Evolutionary conservation across 2,797 vertebrate species (phyloP).

Genomic region (Setipinna tenuifilis): DNA sequence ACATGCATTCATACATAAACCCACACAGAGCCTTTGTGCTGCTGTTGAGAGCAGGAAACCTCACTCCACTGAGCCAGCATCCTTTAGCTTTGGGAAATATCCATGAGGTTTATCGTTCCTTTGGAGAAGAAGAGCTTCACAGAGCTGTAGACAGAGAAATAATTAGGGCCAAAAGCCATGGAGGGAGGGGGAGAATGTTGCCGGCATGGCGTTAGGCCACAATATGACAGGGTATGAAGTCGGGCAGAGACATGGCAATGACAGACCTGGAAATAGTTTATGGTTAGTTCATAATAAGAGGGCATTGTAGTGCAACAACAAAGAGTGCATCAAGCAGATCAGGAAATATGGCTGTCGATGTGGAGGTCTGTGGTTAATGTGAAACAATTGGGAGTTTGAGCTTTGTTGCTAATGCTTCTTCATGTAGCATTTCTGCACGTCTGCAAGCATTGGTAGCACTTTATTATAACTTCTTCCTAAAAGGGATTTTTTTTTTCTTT

Average conservation of each 20-base stretch:
- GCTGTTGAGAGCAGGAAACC: constrained; percentile 6
- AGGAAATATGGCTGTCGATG: neutral
- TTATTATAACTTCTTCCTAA: too few species aligned
- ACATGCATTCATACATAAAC: neutral
- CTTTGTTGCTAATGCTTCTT: neutral
- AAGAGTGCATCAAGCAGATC: neutral
- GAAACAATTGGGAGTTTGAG: neutral
- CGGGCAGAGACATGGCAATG: constrained; percentile 3
- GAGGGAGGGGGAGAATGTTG: constrained; percentile 15
- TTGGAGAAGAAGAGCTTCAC: neutral
- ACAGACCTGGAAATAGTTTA: constrained; percentile 1
- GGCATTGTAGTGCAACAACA: neutral
- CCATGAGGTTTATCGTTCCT: neutral
- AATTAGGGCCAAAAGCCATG: neutral
- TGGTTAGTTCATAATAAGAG: neutral
- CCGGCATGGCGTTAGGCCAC: neutral
- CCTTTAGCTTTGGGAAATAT: neutral
- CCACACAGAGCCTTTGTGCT: constrained; percentile 21
- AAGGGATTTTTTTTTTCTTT: too few species aligned
- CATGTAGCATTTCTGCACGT: neutral
- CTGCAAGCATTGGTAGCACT: too few species aligned
- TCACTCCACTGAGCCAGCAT: constrained; percentile 2
- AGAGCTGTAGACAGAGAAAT: neutral
- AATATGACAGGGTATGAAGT: neutral
- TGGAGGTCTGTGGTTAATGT: neutral